These are phyloP conservation scores for Daboia siamensis DNA, from an alignment of 2,113 vertebrate species.

Conservation along the genomic window DNA sequence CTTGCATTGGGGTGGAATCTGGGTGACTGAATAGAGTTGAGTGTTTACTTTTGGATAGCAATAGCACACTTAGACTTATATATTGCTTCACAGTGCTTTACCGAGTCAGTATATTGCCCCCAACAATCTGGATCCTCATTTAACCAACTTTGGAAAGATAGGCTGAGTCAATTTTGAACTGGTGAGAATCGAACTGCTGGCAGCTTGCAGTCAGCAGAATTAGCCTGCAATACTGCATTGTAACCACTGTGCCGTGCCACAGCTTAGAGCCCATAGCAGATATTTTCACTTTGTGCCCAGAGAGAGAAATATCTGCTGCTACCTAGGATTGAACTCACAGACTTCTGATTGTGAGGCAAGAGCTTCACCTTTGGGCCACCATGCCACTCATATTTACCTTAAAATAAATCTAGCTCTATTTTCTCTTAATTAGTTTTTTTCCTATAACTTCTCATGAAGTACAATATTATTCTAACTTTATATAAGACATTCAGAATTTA, in stretches of 20 bases:
- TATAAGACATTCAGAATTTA: neutral
- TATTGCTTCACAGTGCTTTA: neutral
- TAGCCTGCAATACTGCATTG: no score
- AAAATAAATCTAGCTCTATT: neutral
- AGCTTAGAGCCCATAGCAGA: neutral
- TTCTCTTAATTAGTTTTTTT: neutral
- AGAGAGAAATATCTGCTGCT: neutral
- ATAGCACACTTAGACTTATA: neutral
- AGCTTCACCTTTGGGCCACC: neutral
- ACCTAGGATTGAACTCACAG: neutral
- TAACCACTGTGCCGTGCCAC: neutral
- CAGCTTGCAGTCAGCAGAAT: no score
- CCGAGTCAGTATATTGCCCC: no score
- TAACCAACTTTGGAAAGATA: no score
- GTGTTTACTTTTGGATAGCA: neutral
- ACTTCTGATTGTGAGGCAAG: neutral
- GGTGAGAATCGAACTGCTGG: no score
- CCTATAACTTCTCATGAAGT: neutral
- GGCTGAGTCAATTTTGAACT: no score
- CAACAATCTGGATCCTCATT: no score
- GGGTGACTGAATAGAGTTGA: neutral
- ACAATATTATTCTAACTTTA: neutral
- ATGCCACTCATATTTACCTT: neutral
- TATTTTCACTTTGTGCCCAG: neutral
- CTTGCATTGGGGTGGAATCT: neutral